These are phyloP conservation scores for Metridium senile DNA, from an alignment of 92 coral and sea anemone species.

Conservation along the genomic window DNA sequence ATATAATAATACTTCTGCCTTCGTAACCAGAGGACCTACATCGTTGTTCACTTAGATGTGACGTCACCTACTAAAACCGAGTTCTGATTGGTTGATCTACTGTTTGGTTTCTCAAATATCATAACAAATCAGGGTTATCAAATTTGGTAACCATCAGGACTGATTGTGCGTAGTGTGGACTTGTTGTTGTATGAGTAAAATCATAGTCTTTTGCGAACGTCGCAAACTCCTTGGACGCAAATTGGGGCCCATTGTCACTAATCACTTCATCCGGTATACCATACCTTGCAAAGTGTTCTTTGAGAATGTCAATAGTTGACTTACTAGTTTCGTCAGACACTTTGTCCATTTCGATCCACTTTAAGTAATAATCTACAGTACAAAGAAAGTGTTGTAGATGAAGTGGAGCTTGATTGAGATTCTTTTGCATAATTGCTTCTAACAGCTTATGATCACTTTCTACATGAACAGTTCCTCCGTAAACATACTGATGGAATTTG, in stretches of 20 bases:
- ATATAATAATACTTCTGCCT: too few species aligned
- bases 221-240: slow-evolving; percentile 26
- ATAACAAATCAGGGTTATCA: too few species aligned
- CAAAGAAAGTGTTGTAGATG: slow-evolving; percentile 4
- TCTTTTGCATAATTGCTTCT: slow-evolving; percentile 31
- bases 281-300: slow-evolving; percentile 39
- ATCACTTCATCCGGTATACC: slow-evolving; percentile 42
- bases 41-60: too few species aligned
- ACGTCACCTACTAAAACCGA: too few species aligned
- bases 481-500: slow-evolving; percentile 28
- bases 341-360: slow-evolving; percentile 42
- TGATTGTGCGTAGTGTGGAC: slow-evolving; percentile 48
- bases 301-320: slow-evolving; percentile 23
- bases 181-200: slow-evolving; percentile 40
- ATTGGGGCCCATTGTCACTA: slow-evolving; percentile 46
- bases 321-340: slow-evolving; percentile 34
- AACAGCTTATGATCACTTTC: slow-evolving; percentile 49
- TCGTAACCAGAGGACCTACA: too few species aligned
- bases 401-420: slow-evolving; percentile 39
- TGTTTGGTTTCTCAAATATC: too few species aligned
- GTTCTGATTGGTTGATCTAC: too few species aligned
- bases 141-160: too few species aligned
- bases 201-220: slow-evolving; percentile 50
- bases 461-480: slow-evolving; percentile 22
- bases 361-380: slow-evolving; percentile 37